Conservation (phyloP, 2,888 invertebrate genomes). For the Sialis lutaria region DNA sequence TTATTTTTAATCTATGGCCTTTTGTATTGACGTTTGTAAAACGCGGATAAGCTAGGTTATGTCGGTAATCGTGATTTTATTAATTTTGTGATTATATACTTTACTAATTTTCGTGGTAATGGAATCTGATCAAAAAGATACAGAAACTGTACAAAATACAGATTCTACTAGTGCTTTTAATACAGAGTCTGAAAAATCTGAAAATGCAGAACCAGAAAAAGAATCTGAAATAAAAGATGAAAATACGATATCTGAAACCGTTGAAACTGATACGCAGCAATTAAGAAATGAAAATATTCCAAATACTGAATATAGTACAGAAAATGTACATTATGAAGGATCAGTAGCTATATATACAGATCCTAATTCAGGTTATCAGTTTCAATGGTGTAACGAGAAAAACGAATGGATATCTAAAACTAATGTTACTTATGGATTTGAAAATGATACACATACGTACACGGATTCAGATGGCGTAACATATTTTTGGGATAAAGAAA, state of each 20-base stretch:
- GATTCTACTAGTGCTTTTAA: no score
- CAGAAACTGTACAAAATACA: no score
- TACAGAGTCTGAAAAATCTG: no score
- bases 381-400: constrained; percentile 41
- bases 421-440: constrained; percentile 40
- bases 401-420: constrained; percentile 34
- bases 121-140: no score
- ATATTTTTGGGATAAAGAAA: constrained; percentile 81
- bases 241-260: neutral
- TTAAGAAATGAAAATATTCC: neutral
- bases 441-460: constrained; percentile 62
- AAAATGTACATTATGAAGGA: constrained; percentile 51
- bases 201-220: neutral
- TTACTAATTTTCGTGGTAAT: no score
- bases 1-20: no score
- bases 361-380: constrained; percentile 46
- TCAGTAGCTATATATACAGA: constrained; percentile 59
- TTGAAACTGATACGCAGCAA: neutral
- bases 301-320: constrained; percentile 16
- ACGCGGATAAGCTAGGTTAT: no score
- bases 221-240: neutral
- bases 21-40: no score
- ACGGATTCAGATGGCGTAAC: constrained; percentile 76
- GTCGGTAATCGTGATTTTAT: no score
- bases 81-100: no score